Evolutionary conservation across 1,140 invertebrate species (phyloP).

Genomic region (Sweltsa coloradensis): DNA sequence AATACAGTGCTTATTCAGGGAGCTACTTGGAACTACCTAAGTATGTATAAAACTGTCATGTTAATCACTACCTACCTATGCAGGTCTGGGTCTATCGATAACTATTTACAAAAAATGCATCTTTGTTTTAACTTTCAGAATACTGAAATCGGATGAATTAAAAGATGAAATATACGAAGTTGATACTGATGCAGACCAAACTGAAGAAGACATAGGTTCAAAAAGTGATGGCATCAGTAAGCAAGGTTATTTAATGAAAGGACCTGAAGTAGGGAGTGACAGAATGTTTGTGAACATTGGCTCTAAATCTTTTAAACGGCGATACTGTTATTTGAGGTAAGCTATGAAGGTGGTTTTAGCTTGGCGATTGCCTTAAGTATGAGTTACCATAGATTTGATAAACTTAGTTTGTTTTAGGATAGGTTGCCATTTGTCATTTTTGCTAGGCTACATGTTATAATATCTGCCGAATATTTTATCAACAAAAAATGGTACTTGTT

Average conservation of each 20-base stretch:
- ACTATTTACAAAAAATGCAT: no score
- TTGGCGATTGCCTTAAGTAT: no score
- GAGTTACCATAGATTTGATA: no score
- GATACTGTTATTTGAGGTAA: constrained; percentile 63
- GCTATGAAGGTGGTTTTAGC: neutral
- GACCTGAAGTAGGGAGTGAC: constrained; percentile 70
- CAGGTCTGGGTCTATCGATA: no score
- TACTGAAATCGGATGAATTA: constrained; percentile 46
- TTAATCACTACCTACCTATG: neutral
- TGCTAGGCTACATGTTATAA: no score
- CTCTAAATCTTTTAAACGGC: constrained; percentile 80
- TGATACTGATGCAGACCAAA: constrained; percentile 71
- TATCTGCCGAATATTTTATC: no score
- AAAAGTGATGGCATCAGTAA: constrained; percentile 60
- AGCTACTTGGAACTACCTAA: constrained; percentile 73
- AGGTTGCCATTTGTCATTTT: no score
- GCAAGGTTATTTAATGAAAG: constrained; percentile 81
- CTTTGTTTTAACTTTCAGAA: constrained; percentile 32
- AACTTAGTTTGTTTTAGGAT: no score
- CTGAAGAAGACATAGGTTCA: constrained; percentile 46
- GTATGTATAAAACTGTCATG: constrained; percentile 32
- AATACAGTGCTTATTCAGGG: constrained; percentile 73
- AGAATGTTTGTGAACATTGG: constrained; percentile 75
- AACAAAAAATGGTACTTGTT: no score
- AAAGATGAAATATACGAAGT: constrained; percentile 77